Evolutionary conservation across 1,140 invertebrate species (phyloP).

Genomic region (Bombus polaris): DNA sequence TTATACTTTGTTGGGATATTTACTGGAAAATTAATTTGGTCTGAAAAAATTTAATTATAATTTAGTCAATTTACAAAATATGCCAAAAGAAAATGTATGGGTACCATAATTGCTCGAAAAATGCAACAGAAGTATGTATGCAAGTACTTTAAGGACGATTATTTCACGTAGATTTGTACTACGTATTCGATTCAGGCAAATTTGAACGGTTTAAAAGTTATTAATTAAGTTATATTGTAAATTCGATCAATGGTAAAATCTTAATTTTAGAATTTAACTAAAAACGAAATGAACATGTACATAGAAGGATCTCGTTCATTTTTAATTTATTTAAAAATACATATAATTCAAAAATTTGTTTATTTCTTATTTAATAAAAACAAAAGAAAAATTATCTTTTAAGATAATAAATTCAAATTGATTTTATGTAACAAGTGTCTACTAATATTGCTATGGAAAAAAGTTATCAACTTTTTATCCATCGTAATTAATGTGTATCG

Average conservation of each 20-base stretch:
- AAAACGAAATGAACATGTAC: not conserved
- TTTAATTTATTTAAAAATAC: not conserved
- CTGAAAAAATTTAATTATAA: not conserved
- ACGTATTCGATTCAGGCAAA: not conserved
- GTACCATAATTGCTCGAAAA: not conserved
- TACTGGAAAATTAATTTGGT: not conserved
- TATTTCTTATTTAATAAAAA: slow-evolving; percentile 3
- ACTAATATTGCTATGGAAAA: slow-evolving; percentile 21
- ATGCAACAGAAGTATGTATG: not conserved
- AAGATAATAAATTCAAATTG: not conserved
- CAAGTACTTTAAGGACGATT: not conserved
- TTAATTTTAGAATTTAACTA: not conserved
- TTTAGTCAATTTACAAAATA: not conserved
- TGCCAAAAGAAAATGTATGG: not conserved
- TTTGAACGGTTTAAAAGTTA: too few relatives aligned
- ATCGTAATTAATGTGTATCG: not conserved
- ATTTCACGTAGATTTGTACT: not conserved
- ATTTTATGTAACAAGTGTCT: slow-evolving; percentile 3
- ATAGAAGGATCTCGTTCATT: not conserved
- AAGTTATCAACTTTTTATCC: not conserved
- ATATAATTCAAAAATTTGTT: not conserved
- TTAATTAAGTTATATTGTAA: too few relatives aligned
- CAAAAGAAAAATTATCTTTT: not conserved
- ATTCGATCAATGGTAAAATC: too few relatives aligned
- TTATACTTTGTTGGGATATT: not conserved